phyloP scores from a whole-genome alignment of 2,888 invertebrate genomes.

The Erannis defoliaria region DNA sequence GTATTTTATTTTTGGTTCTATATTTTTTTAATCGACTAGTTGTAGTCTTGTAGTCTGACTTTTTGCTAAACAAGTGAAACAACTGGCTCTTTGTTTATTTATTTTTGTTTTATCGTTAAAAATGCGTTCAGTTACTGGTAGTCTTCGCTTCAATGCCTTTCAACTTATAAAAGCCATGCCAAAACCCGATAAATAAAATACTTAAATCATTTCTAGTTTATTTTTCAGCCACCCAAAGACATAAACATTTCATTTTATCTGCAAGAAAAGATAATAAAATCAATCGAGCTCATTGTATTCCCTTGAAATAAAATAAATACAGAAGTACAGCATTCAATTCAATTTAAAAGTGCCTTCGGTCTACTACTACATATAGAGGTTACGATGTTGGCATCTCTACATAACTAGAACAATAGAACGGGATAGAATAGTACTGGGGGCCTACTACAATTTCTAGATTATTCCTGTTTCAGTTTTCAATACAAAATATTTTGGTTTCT shows the following conservation, averaged over 20 bases:
- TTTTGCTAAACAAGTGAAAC: background rate
- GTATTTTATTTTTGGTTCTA: background rate
- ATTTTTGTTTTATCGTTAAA: background rate
- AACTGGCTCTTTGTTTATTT: background rate
- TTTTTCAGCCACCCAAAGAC: too few relatives aligned
- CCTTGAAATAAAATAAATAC: background rate
- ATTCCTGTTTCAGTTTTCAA: too few relatives aligned
- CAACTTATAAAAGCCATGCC: background rate
- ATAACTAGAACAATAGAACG: background rate
- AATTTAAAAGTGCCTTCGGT: constrained; percentile 5
- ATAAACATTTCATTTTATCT: too few relatives aligned
- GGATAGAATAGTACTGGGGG: background rate
- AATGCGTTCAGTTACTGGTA: too few relatives aligned
- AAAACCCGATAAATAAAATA: too few relatives aligned
- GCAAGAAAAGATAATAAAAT: too few relatives aligned
- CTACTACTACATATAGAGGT: constrained; percentile 12
- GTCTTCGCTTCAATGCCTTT: background rate
- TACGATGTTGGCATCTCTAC: constrained; percentile 6
- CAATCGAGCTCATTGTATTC: background rate
- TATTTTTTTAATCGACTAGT: background rate
- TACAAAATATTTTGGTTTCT: too few relatives aligned
- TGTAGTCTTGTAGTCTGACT: background rate
- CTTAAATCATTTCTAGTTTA: too few relatives aligned
- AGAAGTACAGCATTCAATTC: constrained; percentile 6
- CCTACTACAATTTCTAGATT: background rate